Evolutionary conservation across 2,888 invertebrate genomes (phyloP), one percentile per base, ranked within the genome.

Genomic region (Alloscopus bannaensis): DNA sequence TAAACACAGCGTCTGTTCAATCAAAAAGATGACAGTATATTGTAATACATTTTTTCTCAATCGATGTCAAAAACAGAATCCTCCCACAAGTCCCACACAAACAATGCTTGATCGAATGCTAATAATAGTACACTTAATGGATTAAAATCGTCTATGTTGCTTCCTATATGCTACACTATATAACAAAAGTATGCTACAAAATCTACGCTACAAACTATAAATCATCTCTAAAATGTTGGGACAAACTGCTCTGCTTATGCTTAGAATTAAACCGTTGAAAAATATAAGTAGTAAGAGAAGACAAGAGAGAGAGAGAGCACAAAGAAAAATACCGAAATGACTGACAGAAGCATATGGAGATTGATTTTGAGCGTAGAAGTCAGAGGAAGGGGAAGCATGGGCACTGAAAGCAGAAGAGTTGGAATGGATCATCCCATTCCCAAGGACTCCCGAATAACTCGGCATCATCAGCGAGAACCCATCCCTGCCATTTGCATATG

Each of bases 261-360:
- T n/a, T n/a, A 42, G 36, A 36, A 36, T 13, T 13, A 36, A 42
- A 42, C 42, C 8, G 42, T 3, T 18, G 42, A 42, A 42, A 2
- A 42, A 42, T n/a, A 8, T 11, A 36, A 36, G 36, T 11, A 36
- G 36, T 11, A 36, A n/a, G n/a, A 60, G 60, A 60, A 42, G 22
- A 28, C 45, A 47, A 70, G 57, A 59, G n/a, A 47, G 52, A 65
- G 24, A 77, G 40, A 47, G 18, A 55, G 47, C 31, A 76, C 52
- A 47, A 29, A 28, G 60, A 70, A 66, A 45, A 64, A 80, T 85
- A 85, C 85, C 85, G 78, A 85, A 84, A 81, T 85, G 85, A 84
- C 84, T 85, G 81, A 85, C 79, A 80, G 84, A 83, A 65, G 82
- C 81, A 83, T 71, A 84, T 78, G 85, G 84, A 75, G 85, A 84